A percentile compares a stretch with the other conserved stretches of the same genome.
Evolutionary conservation across 2,113 vertebrate species (phyloP).

Genomic region (Apodemus speciosus): DNA sequence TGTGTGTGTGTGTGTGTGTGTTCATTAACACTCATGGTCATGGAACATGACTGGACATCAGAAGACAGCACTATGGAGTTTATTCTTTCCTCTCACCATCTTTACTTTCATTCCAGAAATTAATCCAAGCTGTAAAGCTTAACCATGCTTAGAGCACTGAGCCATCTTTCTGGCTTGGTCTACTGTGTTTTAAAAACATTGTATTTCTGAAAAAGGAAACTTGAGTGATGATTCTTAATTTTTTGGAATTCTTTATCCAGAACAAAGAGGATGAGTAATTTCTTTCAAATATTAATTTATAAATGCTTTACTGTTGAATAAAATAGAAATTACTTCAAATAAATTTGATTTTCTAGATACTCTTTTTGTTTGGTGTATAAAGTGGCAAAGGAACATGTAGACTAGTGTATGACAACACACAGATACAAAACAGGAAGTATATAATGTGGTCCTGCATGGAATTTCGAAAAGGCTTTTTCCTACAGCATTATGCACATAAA

Average conservation of each 20-base stretch:
- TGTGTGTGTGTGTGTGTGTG: neutral
- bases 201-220: neutral
- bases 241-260: neutral
- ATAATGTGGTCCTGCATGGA: neutral
- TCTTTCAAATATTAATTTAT: neutral
- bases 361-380: slow-evolving; percentile 24
- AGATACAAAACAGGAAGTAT: neutral
- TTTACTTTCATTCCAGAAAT: neutral
- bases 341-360: neutral
- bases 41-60: neutral
- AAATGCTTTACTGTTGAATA: neutral
- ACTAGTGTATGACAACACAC: slow-evolving; percentile 19
- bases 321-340: neutral
- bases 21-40: neutral
- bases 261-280: neutral
- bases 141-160: neutral
- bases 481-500: slow-evolving; percentile 1
- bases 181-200: neutral
- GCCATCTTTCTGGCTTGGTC: neutral
- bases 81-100: neutral
- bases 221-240: neutral
- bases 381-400: neutral
- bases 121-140: neutral
- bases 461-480: neutral
- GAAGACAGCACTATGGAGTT: neutral